Evolutionary conservation across 1,140 invertebrate genomes (phyloP).

Genomic region (Ostrea denselamellosa): DNA sequence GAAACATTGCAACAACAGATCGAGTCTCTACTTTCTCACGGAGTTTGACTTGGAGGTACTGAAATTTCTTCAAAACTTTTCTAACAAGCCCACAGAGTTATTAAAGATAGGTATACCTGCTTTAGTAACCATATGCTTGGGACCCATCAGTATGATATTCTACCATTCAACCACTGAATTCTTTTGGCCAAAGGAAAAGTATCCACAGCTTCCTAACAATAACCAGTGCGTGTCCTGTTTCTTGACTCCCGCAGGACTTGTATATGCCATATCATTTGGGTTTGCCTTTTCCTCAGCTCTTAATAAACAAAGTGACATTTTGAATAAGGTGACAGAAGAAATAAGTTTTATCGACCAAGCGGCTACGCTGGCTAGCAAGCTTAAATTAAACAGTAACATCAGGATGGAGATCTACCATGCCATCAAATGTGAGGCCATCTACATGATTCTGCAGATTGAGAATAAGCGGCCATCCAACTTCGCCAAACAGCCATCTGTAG

Average conservation of each 20-base stretch:
- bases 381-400: constrained; percentile 34
- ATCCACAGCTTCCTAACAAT: constrained; percentile 49
- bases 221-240: constrained; percentile 56
- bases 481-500: background rate
- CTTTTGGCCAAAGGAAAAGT: constrained; percentile 53
- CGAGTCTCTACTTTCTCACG: background rate
- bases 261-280: constrained; percentile 55
- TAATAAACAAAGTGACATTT: constrained; percentile 51
- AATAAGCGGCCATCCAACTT: constrained; percentile 38
- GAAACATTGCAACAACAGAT: background rate
- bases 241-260: constrained; percentile 53
- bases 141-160: constrained; percentile 43
- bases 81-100: constrained; percentile 44
- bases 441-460: constrained; percentile 52
- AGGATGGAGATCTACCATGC: constrained; percentile 45
- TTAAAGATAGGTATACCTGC: constrained; percentile 50
- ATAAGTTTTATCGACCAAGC: constrained; percentile 55
- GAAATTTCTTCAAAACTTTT: constrained; percentile 29
- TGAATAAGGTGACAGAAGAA: constrained; percentile 53
- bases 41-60: constrained; percentile 51
- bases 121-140: constrained; percentile 47
- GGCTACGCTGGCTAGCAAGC: constrained; percentile 52
- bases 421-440: constrained; percentile 55
- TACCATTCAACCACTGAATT: constrained; percentile 50
- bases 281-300: constrained; percentile 54